Percentiles rank a stretch among this genome's conserved stretches.
These are phyloP conservation scores for Drosophila monieri DNA, from an alignment of 2,888 invertebrate species.

Conservation along the genomic window DNA sequence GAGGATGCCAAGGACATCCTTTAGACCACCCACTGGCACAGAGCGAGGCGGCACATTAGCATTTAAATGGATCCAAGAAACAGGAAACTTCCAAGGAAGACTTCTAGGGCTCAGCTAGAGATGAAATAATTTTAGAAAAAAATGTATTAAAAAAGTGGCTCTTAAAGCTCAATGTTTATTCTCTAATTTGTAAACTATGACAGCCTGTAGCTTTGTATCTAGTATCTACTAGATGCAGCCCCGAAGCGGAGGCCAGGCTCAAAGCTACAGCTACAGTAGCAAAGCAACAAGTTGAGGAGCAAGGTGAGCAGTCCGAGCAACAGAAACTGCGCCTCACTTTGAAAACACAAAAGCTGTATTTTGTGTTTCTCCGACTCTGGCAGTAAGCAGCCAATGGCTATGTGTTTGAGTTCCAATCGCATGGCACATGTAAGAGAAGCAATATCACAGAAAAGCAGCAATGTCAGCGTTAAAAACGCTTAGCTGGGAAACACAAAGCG, in stretches of 20 bases:
- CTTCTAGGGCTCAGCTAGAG: not conserved
- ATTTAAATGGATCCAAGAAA: slow-evolving; percentile 70
- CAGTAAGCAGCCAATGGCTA: not conserved
- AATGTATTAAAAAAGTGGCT: too few species aligned
- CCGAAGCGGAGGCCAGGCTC: slow-evolving; percentile 36
- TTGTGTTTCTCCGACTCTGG: slow-evolving; percentile 4
- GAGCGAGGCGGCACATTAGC: slow-evolving; percentile 46
- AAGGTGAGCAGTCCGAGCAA: slow-evolving; percentile 23
- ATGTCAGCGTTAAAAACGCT: slow-evolving; percentile 57
- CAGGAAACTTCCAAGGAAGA: slow-evolving; percentile 5
- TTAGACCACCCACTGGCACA: slow-evolving; percentile 3
- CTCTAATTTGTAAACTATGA: not conserved
- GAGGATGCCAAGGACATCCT: slow-evolving; percentile 37
- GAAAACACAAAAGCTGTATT: slow-evolving; percentile 40
- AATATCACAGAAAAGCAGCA: slow-evolving; percentile 27
- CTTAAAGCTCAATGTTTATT: too few species aligned
- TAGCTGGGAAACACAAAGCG: slow-evolving; percentile 56
- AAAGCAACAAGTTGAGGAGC: slow-evolving; percentile 65
- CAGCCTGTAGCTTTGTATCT: not conserved
- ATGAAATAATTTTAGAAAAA: too few species aligned
- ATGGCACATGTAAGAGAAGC: slow-evolving; percentile 13
- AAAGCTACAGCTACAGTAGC: slow-evolving; percentile 18
- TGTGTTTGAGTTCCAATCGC: slow-evolving; percentile 17
- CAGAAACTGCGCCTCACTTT: slow-evolving; percentile 71
- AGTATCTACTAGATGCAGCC: slow-evolving; percentile 54